Evolutionary conservation across 64 coral and sea anemone species (phyloP).

Genomic region (Montipora efflorescens): DNA sequence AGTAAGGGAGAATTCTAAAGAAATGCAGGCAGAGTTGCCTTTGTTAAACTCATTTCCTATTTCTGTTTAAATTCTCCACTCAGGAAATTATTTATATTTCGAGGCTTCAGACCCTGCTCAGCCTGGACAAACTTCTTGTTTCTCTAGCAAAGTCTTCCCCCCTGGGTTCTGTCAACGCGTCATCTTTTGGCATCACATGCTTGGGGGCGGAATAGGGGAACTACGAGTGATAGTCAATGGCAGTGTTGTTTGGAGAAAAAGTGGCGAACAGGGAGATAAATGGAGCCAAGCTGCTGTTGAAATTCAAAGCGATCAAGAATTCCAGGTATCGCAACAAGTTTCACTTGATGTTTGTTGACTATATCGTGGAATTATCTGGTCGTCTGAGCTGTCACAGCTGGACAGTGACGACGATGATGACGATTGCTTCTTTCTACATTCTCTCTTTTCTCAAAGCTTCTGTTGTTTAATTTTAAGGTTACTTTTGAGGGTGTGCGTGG

Average conservation of each 20-base stretch:
- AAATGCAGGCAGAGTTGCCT: too few species aligned
- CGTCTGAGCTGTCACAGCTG: neutral
- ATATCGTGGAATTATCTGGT: too few species aligned
- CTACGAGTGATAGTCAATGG: neutral
- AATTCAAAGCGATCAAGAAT: neutral
- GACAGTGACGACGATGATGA: neutral
- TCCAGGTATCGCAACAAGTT: neutral
- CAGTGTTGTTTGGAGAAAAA: constrained; percentile 5
- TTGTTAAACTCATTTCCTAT: too few species aligned
- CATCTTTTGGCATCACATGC: constrained; percentile 38
- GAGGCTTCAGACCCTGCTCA: constrained; percentile 20
- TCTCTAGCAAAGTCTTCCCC: constrained; percentile 4
- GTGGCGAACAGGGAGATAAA: constrained; percentile 30
- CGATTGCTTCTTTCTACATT: neutral
- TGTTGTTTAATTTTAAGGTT: neutral
- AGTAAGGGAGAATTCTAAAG: neutral
- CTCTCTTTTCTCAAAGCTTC: neutral
- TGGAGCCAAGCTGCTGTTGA: constrained; percentile 5
- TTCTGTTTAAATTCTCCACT: neutral
- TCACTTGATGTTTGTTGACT: too few species aligned
- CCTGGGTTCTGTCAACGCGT: neutral
- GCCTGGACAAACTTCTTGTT: neutral
- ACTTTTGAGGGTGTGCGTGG: constrained; percentile 29
- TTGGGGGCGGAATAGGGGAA: constrained; percentile 1
- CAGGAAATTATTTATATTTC: constrained; percentile 53